phyloP scores from a whole-genome alignment of 2,888 invertebrate species.

The Galerucella nymphaeae region DNA sequence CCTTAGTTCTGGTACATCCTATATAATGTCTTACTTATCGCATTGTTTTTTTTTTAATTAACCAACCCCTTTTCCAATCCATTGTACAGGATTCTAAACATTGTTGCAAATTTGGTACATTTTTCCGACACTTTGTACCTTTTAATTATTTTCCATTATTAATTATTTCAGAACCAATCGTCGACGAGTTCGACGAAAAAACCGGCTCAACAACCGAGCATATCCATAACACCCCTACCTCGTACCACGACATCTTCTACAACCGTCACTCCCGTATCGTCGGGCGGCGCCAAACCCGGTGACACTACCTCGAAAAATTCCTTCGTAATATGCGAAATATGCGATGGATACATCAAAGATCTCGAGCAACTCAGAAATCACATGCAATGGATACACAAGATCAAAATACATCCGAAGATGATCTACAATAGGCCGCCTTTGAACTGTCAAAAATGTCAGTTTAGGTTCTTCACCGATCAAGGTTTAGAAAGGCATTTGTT shows the following conservation, averaged over 20 bases:
- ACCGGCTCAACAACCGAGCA: conserved; percentile 81
- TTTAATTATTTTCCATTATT: no score
- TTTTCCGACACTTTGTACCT: no score
- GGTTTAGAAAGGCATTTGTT: conserved; percentile 94
- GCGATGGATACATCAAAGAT: conserved; percentile 95
- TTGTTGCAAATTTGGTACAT: no score
- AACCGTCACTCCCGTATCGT: conserved; percentile 52
- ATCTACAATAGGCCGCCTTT: conserved; percentile 93
- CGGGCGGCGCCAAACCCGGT: conserved; percentile 61
- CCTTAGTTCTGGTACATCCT: no score
- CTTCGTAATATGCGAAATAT: conserved; percentile 96
- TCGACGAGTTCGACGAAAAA: conserved; percentile 49
- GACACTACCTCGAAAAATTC: conserved; percentile 77
- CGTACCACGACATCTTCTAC: conserved; percentile 69
- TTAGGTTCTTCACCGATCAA: conserved; percentile 96
- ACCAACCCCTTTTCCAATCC: no score
- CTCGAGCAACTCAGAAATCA: conserved; percentile 93
- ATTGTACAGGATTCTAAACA: no score
- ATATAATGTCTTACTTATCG: no score
- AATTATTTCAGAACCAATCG: conserved; percentile 42
- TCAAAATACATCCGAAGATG: conserved; percentile 96
- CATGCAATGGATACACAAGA: conserved; percentile 98
- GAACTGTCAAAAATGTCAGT: conserved; percentile 96
- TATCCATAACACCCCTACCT: conserved; percentile 90
- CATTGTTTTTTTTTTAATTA: no score